Percentiles rank a stretch among this genome's conserved stretches.
Conservation (phyloP, 2,888 invertebrate species). For the Anticlea derivata region DNA sequence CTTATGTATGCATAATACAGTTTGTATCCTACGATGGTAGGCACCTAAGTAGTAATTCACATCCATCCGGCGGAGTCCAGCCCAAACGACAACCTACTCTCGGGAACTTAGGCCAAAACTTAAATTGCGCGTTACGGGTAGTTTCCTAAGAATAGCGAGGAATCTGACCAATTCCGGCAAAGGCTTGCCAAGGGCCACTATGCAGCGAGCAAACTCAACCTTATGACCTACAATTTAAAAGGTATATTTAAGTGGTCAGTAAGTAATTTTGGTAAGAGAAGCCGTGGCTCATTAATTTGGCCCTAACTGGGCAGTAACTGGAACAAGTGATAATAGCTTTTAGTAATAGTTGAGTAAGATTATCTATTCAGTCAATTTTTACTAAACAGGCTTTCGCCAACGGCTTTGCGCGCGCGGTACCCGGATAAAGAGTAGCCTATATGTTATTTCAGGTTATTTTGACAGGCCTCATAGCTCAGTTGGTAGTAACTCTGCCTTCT, state of each 20-base stretch:
- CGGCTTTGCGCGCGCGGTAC: too few species aligned
- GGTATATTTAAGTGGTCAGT: constrained; percentile 1
- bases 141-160: constrained; percentile 29
- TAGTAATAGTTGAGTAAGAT: constrained; percentile 28
- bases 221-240: neutral
- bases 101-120: neutral
- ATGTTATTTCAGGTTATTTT: too few species aligned
- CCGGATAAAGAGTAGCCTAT: too few species aligned
- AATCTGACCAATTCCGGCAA: constrained; percentile 32
- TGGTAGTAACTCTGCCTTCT: too few species aligned
- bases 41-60: too few species aligned
- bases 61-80: too few species aligned
- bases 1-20: too few species aligned
- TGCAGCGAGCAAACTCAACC: constrained; percentile 2
- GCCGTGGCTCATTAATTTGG: constrained; percentile 35
- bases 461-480: too few species aligned
- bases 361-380: too few species aligned
- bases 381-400: too few species aligned
- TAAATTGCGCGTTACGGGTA: neutral
- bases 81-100: too few species aligned
- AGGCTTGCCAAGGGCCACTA: constrained; percentile 23
- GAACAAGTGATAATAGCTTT: constrained; percentile 27
- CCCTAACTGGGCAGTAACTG: constrained; percentile 27
- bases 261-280: constrained; percentile 33
- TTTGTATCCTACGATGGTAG: too few species aligned